Evolutionary conservation across 2,888 invertebrate genomes (phyloP).

Genomic region (Eremobia ochroleuca): DNA sequence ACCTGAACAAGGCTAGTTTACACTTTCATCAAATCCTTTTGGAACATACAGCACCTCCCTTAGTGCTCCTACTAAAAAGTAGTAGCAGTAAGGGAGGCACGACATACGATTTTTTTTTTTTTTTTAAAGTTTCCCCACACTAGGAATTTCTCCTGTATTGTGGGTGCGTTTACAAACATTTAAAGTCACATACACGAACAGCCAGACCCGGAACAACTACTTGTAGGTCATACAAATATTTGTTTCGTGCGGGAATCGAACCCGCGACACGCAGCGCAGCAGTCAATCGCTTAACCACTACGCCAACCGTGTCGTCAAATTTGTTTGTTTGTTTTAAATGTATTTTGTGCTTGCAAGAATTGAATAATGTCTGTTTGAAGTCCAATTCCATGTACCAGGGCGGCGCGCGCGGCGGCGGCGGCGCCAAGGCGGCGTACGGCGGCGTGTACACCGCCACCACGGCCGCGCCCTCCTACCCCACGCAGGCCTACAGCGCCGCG

Average conservation of each 20-base stretch:
- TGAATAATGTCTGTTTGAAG: slow-evolving; percentile 47
- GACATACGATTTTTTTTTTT: background rate
- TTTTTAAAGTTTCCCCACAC: too few relatives aligned
- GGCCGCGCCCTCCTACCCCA: slow-evolving; percentile 85
- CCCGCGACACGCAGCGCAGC: too few relatives aligned
- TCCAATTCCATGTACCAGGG: slow-evolving; percentile 71
- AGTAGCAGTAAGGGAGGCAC: background rate
- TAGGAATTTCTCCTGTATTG: too few relatives aligned
- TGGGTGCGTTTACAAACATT: too few relatives aligned
- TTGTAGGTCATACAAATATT: too few relatives aligned
- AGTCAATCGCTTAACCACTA: too few relatives aligned
- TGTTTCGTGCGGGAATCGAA: too few relatives aligned
- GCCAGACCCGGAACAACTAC: too few relatives aligned
- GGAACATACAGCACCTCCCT: background rate
- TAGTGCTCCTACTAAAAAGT: background rate
- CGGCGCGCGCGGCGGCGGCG: slow-evolving; percentile 91
- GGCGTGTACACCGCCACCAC: slow-evolving; percentile 91
- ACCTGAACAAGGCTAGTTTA: background rate
- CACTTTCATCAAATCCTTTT: background rate
- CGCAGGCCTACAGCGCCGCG: slow-evolving; percentile 90
- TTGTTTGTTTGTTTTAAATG: background rate
- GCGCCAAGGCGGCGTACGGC: slow-evolving; percentile 91
- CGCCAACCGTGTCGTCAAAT: too few relatives aligned
- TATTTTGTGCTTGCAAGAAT: slow-evolving; percentile 9
- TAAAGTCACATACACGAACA: too few relatives aligned